phyloP scores from a whole-genome alignment of 2,113 vertebrate genomes.

The Hemicordylus capensis region DNA sequence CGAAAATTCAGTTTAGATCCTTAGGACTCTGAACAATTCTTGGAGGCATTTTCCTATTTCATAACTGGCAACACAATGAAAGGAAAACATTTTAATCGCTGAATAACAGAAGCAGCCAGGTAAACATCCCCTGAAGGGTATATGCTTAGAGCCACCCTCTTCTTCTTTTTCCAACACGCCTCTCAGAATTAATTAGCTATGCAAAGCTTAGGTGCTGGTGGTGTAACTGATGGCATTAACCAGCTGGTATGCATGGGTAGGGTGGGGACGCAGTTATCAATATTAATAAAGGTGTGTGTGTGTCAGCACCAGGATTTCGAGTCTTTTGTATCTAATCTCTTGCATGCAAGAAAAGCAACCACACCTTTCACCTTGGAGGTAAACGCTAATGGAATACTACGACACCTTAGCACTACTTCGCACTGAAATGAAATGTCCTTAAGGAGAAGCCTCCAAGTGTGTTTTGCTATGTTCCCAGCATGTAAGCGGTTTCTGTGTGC shows the following conservation, averaged over 20 bases:
- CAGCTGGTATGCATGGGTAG: background rate
- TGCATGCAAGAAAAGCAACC: background rate
- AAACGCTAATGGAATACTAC: background rate
- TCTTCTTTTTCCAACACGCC: background rate
- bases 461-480: background rate
- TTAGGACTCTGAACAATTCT: fast-evolving
- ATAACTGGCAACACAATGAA: background rate
- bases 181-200: background rate
- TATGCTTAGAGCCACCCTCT: background rate
- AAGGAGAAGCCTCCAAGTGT: background rate
- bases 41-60: background rate
- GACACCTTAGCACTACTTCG: fast-evolving
- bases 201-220: background rate
- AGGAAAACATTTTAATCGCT: background rate
- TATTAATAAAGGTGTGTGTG: constrained; percentile 4
- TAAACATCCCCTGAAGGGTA: background rate
- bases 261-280: background rate
- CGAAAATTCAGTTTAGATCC: background rate
- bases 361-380: background rate
- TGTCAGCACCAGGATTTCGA: background rate
- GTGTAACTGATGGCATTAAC: background rate
- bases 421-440: background rate
- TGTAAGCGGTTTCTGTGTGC: background rate
- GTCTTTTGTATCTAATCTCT: background rate
- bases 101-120: background rate